Evolutionary conservation across 2,113 vertebrate species (phyloP).

Genomic region (Lepisosteus osseus): DNA sequence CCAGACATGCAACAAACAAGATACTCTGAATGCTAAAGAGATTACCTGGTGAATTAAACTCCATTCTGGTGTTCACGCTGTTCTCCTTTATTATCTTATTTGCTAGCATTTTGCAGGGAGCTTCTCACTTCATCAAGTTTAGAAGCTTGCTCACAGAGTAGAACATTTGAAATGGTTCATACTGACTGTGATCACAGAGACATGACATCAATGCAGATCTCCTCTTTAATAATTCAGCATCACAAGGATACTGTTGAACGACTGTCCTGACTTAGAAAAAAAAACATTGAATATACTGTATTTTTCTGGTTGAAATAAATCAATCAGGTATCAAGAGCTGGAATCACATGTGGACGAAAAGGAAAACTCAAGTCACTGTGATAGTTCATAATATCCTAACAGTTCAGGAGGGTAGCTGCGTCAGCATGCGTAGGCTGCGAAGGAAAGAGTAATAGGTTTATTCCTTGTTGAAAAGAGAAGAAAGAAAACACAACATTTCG

Average conservation of each 20-base stretch:
- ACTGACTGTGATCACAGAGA: background rate
- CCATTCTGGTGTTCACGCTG: background rate
- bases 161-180: background rate
- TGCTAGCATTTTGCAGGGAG: background rate
- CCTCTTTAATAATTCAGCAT: background rate
- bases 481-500: too few relatives aligned
- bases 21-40: background rate
- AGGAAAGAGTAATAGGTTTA: too few relatives aligned
- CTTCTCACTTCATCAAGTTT: background rate
- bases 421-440: too few relatives aligned
- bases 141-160: background rate
- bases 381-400: too few relatives aligned
- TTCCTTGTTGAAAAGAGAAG: too few relatives aligned
- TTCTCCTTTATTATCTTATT: background rate
- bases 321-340: too few relatives aligned
- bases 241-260: background rate
- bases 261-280: background rate
- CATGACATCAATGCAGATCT: background rate
- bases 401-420: too few relatives aligned
- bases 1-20: background rate
- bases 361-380: too few relatives aligned
- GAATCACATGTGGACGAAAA: too few relatives aligned
- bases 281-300: background rate
- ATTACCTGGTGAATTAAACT: background rate
- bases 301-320: too few relatives aligned